A percentile compares a stretch with the other conserved stretches of the same genome.
phyloP scores from a whole-genome alignment of 2,888 invertebrate species.

The Thera britannica region DNA sequence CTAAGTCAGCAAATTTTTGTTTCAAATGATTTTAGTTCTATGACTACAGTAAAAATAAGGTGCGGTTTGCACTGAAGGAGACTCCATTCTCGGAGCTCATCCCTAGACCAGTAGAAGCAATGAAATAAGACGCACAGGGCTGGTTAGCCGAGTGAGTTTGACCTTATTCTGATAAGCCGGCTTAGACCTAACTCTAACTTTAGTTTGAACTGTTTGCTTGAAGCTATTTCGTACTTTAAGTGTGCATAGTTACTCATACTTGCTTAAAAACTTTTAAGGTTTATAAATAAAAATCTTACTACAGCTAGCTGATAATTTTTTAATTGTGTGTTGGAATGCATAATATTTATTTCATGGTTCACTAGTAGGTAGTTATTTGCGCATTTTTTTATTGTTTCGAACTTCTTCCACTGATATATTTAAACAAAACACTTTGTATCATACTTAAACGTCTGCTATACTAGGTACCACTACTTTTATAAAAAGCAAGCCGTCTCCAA shows the following conservation, averaged over 20 bases:
- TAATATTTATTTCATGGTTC: too few species aligned
- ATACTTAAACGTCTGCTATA: not conserved
- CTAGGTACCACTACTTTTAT: not conserved
- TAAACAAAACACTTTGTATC: not conserved
- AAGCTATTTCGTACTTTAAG: conserved; percentile 1
- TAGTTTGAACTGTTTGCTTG: conserved; percentile 15
- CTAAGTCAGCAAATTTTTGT: too few species aligned
- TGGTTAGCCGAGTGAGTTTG: conserved; percentile 1
- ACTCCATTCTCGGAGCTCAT: not conserved
- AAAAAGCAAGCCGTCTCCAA: not conserved
- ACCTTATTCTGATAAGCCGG: conserved; percentile 15
- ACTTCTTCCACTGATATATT: not conserved
- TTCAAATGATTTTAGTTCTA: too few species aligned
- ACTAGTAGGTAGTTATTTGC: too few species aligned
- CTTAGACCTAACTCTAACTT: not conserved
- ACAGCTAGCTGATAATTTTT: too few species aligned
- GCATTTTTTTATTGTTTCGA: too few species aligned
- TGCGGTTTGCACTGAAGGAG: too few species aligned
- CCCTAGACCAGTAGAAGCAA: not conserved
- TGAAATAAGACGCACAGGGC: conserved; percentile 11
- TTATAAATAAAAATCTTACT: too few species aligned
- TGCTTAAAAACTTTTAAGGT: too few species aligned
- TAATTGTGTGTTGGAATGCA: too few species aligned
- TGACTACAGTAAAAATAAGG: too few species aligned
- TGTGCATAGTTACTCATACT: not conserved